Evolutionary conservation across 1,140 invertebrate genomes (phyloP).

Genomic region (Steinernema khuongi): DNA sequence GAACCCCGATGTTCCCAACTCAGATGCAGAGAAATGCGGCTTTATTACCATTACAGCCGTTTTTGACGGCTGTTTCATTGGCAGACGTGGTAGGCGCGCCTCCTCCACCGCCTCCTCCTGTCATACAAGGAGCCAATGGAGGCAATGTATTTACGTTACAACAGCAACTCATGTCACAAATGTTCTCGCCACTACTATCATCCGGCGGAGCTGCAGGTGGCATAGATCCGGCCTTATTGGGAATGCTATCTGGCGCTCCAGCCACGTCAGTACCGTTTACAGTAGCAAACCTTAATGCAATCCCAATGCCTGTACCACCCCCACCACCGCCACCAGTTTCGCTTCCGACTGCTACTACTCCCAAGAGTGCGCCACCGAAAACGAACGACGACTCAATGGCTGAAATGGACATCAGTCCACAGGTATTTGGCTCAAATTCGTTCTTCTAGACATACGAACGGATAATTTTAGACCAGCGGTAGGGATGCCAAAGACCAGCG

Average conservation of each 20-base stretch:
- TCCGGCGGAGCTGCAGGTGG: background rate
- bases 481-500: background rate
- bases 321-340: background rate
- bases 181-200: background rate
- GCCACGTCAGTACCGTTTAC: background rate
- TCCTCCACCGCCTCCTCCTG: background rate
- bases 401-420: background rate
- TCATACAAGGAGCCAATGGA: background rate
- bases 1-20: background rate
- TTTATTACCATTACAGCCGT: background rate
- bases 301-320: background rate
- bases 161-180: background rate
- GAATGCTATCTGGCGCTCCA: background rate
- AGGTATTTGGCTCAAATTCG: background rate
- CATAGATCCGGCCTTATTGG: background rate
- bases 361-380: background rate
- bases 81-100: background rate
- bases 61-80: background rate
- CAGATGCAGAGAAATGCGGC: background rate
- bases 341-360: background rate
- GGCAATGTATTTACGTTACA: background rate
- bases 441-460: background rate
- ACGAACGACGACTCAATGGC: background rate
- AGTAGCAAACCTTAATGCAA: background rate
- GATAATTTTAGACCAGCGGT: background rate